These are phyloP conservation scores for Notospermus geniculatus DNA, from an alignment of 1,140 invertebrate genomes.

Conservation along the genomic window DNA sequence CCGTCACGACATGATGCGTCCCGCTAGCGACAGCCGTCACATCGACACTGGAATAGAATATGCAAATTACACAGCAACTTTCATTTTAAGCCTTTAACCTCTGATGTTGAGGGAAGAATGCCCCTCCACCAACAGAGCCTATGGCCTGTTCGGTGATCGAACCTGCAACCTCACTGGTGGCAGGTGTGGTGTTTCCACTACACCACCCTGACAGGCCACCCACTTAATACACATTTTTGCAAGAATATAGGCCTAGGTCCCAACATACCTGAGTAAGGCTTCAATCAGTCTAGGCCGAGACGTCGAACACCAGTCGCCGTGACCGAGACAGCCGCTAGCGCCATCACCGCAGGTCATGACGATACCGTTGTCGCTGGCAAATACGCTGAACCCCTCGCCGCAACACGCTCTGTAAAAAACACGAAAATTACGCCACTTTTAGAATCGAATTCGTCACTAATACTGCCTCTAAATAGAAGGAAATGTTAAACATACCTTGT, in stretches of 20 bases:
- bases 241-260: no score
- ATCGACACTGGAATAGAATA: constrained; percentile 59
- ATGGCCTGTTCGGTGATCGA: no score
- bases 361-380: constrained; percentile 69
- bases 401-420: constrained; percentile 43
- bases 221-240: no score
- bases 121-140: no score
- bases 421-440: no score
- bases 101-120: no score
- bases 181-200: no score
- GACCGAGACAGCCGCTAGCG: constrained; percentile 65
- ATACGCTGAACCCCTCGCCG: constrained; percentile 62
- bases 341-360: constrained; percentile 72
- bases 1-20: constrained; percentile 65
- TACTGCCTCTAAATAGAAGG: neutral
- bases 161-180: no score
- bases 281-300: constrained; percentile 67
- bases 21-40: constrained; percentile 67
- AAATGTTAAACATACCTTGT: constrained; percentile 54
- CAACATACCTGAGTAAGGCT: constrained; percentile 53
- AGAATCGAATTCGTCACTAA: no score
- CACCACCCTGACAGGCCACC: no score
- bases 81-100: no score
- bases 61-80: no score
- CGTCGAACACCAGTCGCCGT: constrained; percentile 63